Evolutionary conservation across 2,113 vertebrate genomes (phyloP).

Genomic region (Otocyon megalotis): DNA sequence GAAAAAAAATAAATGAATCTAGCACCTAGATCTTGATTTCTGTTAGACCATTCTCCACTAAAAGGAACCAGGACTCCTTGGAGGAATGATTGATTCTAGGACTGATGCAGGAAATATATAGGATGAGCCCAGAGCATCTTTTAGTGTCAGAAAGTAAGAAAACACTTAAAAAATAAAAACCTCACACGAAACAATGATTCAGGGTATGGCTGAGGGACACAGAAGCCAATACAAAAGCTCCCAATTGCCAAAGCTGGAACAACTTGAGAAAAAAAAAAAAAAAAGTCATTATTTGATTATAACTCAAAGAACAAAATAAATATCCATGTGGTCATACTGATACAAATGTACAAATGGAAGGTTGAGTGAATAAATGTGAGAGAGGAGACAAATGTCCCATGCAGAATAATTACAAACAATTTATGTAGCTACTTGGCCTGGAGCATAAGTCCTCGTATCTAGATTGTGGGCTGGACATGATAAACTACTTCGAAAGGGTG

Average conservation of each 20-base stretch:
- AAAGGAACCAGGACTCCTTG: background rate
- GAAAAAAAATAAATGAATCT: background rate
- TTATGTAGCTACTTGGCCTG: background rate
- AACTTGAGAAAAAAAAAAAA: background rate
- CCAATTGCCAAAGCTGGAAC: background rate
- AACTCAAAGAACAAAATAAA: background rate
- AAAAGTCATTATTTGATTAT: background rate
- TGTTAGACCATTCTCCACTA: background rate
- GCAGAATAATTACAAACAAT: background rate
- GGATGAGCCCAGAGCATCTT: background rate
- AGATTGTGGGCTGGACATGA: background rate
- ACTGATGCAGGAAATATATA: background rate
- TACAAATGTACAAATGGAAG: background rate
- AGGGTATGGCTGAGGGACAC: background rate
- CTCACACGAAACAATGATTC: background rate
- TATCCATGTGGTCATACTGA: background rate
- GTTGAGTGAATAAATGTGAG: background rate
- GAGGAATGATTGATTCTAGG: background rate
- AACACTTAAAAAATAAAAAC: background rate
- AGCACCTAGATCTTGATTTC: background rate
- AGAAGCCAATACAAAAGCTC: background rate
- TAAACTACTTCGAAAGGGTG: background rate
- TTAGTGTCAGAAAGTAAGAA: background rate
- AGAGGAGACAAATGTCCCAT: background rate
- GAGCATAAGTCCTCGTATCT: background rate